Evolutionary conservation across 2,888 invertebrate species (phyloP).

Genomic region (Atherix ibis): DNA sequence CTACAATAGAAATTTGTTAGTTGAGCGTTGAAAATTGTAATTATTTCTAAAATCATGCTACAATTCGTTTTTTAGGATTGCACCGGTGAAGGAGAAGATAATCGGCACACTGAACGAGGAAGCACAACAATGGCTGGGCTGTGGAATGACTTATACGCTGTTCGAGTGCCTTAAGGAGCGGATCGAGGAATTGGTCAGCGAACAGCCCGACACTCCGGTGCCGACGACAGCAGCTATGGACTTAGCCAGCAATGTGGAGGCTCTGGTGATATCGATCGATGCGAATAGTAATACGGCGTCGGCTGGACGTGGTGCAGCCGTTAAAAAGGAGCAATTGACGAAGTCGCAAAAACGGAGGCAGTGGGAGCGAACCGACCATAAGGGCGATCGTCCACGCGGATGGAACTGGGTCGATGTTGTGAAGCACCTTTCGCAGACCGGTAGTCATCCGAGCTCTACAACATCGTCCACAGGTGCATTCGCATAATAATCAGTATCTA

Average conservation of each 20-base stretch:
- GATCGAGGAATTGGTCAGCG: constrained; percentile 48
- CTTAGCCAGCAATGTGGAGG: constrained; percentile 20
- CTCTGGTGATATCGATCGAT: constrained; percentile 25
- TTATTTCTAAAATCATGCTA: neutral
- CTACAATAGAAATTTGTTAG: constrained; percentile 86
- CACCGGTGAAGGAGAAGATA: constrained; percentile 55
- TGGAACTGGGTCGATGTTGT: constrained; percentile 94
- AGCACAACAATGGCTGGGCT: constrained; percentile 69
- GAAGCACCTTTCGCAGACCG: constrained; percentile 81
- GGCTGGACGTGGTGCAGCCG: constrained; percentile 40
- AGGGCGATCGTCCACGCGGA: constrained; percentile 75
- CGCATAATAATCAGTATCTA: too few species aligned
- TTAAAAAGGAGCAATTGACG: constrained; percentile 70
- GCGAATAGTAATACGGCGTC: constrained; percentile 23
- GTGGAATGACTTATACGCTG: constrained; percentile 87
- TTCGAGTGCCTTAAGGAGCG: constrained; percentile 85
- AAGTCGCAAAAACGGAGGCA: constrained; percentile 82
- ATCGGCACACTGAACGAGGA: constrained; percentile 44
- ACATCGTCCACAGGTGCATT: too few species aligned
- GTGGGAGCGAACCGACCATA: constrained; percentile 69
- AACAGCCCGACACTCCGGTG: constrained; percentile 43
- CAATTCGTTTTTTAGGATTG: constrained; percentile 35
- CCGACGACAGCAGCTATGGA: constrained; percentile 13
- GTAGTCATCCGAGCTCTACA: too few species aligned
- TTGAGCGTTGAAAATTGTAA: constrained; percentile 15